Evolutionary conservation across 2,888 invertebrate genomes (phyloP).

Genomic region (Drosophila mettleri): DNA sequence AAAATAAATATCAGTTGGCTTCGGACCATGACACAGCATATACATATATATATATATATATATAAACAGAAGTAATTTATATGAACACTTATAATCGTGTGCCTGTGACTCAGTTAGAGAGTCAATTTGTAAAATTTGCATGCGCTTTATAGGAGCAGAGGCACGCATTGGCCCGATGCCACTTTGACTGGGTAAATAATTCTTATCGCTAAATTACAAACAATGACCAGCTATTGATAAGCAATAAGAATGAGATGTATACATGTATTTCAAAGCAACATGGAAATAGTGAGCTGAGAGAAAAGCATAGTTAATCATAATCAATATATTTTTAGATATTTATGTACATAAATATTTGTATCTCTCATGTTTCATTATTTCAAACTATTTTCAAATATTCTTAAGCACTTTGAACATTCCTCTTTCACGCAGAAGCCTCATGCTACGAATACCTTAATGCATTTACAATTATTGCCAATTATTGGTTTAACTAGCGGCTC

Average conservation of each 20-base stretch:
- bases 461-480: conserved; percentile 1
- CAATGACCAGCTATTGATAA: conserved; percentile 48
- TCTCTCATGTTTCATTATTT: too few species aligned
- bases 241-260: conserved; percentile 6
- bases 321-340: too few species aligned
- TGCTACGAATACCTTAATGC: conserved; percentile 9
- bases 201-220: conserved; percentile 44
- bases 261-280: neutral
- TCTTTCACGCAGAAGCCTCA: conserved; percentile 1
- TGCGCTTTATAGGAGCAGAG: conserved; percentile 1
- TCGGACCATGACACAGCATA: conserved; percentile 59
- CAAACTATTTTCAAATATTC: too few species aligned
- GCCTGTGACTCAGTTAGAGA: conserved; percentile 40
- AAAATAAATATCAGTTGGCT: conserved; percentile 60
- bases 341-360: too few species aligned
- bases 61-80: neutral
- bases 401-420: too few species aligned
- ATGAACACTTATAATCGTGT: conserved; percentile 1
- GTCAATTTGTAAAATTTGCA: conserved; percentile 41
- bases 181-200: conserved; percentile 28
- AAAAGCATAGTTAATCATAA: too few species aligned
- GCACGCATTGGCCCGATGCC: conserved; percentile 39
- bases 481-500: neutral
- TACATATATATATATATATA: too few species aligned
- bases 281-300: neutral